Conservation (phyloP, 2,113 vertebrate genomes). For the Macquaria ambigua region DNA sequence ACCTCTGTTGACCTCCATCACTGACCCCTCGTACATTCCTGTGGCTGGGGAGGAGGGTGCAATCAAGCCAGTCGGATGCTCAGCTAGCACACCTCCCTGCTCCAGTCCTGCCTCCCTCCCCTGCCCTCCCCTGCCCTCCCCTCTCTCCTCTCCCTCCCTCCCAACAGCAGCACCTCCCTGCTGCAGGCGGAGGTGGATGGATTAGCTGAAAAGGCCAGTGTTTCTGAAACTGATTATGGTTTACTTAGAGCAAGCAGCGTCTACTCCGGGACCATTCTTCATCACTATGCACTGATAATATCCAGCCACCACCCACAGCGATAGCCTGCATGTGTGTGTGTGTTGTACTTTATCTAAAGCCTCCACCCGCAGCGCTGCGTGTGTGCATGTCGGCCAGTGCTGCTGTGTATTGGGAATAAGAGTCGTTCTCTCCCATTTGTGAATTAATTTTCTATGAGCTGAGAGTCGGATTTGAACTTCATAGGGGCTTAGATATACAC, state of each 20-base stretch:
- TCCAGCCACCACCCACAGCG: constrained; percentile 55
- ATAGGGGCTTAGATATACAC: constrained; percentile 59
- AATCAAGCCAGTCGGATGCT: constrained; percentile 12
- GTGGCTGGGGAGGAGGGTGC: background rate
- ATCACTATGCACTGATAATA: constrained; percentile 56
- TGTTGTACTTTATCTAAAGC: constrained; percentile 44
- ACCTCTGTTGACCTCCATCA: constrained; percentile 14
- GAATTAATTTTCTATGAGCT: constrained; percentile 69
- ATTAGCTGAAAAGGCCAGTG: constrained; percentile 19
- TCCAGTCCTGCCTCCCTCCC: background rate
- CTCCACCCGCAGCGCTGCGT: constrained; percentile 7
- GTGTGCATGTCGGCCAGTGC: constrained; percentile 28
- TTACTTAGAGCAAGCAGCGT: constrained; percentile 62
- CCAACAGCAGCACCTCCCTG: background rate
- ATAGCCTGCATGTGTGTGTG: constrained; percentile 20
- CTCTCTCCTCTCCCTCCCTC: too few relatives aligned
- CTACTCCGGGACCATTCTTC: constrained; percentile 48
- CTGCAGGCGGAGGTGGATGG: constrained; percentile 21
- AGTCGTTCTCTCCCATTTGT: constrained; percentile 31
- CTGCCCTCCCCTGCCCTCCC: too few relatives aligned
- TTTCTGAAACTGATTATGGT: constrained; percentile 61
- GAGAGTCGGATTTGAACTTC: constrained; percentile 60
- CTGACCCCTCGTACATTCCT: background rate
- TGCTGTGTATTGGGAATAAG: constrained; percentile 31
- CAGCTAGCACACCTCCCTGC: too few relatives aligned